These are phyloP conservation scores for Morpho deidamia DNA, from an alignment of 2,888 invertebrate species.

Conservation along the genomic window DNA sequence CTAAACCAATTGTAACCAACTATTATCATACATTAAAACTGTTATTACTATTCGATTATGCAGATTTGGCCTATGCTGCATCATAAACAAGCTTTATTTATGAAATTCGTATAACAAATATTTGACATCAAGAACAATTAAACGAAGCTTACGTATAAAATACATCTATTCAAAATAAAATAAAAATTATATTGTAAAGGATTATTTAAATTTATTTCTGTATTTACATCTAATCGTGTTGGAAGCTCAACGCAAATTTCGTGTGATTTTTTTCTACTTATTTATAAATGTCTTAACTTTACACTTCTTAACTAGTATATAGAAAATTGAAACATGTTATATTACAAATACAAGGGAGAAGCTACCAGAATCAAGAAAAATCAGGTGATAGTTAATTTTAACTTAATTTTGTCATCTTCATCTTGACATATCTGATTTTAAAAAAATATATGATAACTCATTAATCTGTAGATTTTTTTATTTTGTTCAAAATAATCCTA, in stretches of 20 bases:
- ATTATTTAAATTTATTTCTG: constrained; percentile 41
- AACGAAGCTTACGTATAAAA: constrained; percentile 15
- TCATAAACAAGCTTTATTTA: constrained; percentile 12
- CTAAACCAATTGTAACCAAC: too few relatives aligned
- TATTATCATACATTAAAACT: neutral
- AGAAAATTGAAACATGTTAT: constrained; percentile 14
- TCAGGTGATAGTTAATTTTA: constrained; percentile 4
- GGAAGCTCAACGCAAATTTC: constrained; percentile 79
- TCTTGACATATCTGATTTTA: too few relatives aligned
- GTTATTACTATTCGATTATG: constrained; percentile 1
- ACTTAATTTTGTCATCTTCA: too few relatives aligned
- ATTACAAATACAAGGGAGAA: constrained; percentile 5
- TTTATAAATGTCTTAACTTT: constrained; percentile 36
- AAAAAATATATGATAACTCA: too few relatives aligned
- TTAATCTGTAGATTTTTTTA: neutral
- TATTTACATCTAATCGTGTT: constrained; percentile 79
- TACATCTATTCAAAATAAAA: constrained; percentile 10
- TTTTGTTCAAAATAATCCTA: neutral
- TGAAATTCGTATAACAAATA: constrained; percentile 13
- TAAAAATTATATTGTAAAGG: constrained; percentile 15
- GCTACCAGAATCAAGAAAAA: constrained; percentile 8
- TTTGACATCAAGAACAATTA: constrained; percentile 9
- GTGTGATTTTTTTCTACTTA: constrained; percentile 59
- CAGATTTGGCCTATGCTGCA: constrained; percentile 14
- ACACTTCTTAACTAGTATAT: constrained; percentile 29